These are phyloP conservation scores for Clitarchus hookeri DNA, from an alignment of 2,888 invertebrate genomes.

Conservation along the genomic window DNA sequence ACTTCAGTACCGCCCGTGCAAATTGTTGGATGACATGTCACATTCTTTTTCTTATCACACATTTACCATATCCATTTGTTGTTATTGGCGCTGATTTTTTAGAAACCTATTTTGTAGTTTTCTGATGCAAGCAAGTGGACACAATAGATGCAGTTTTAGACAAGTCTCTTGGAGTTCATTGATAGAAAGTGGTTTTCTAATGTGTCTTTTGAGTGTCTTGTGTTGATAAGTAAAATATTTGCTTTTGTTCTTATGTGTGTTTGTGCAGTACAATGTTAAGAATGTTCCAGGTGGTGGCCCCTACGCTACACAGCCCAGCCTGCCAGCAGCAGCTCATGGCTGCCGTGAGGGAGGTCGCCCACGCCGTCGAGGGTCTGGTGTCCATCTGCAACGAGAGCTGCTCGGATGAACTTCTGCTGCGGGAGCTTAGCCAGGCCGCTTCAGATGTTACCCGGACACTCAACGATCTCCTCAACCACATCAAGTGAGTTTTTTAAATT, in stretches of 20 bases:
- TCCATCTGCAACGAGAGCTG: slow-evolving; percentile 76
- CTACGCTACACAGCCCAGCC: slow-evolving; percentile 77
- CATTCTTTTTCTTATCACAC: too few relatives aligned
- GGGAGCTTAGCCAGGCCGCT: slow-evolving; percentile 83
- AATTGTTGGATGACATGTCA: too few relatives aligned
- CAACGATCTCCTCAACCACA: slow-evolving; percentile 87
- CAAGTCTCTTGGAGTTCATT: too few relatives aligned
- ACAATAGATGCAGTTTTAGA: too few relatives aligned
- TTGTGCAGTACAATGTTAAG: not conserved
- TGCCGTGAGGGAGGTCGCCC: slow-evolving; percentile 91
- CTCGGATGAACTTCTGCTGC: slow-evolving; percentile 69
- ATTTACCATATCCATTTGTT: too few relatives aligned
- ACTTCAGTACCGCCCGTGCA: too few relatives aligned
- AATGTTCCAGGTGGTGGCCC: slow-evolving; percentile 71
- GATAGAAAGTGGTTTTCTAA: too few relatives aligned
- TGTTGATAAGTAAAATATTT: too few relatives aligned
- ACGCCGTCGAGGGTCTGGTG: slow-evolving; percentile 88
- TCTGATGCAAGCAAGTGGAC: too few relatives aligned
- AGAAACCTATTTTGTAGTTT: too few relatives aligned
- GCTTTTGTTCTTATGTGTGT: not conserved
- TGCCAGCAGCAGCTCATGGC: slow-evolving; percentile 90
- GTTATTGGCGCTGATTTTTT: too few relatives aligned
- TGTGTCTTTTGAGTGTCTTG: too few relatives aligned
- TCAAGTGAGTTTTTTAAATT: slow-evolving; percentile 61
- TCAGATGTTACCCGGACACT: slow-evolving; percentile 85